Conservation (phyloP, 2,797 vertebrate genomes). For the Monodelphis domestica region DNA sequence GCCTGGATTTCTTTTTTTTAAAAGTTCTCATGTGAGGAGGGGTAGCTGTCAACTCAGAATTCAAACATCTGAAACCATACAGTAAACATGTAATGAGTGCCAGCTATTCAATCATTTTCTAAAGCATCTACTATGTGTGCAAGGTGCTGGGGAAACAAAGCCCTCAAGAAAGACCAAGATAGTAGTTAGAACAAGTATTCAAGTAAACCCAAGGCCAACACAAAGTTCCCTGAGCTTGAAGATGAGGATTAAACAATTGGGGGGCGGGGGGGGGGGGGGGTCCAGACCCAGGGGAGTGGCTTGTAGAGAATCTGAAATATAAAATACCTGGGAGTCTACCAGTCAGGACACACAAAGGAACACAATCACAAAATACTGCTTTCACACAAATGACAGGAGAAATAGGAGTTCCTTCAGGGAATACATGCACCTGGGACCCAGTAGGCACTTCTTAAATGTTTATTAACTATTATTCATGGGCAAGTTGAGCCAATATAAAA, state of each 20-base stretch:
- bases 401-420: background rate
- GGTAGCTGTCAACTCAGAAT: background rate
- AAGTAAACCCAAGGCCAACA: background rate
- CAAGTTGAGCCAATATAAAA: background rate
- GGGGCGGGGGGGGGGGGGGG: too few relatives aligned
- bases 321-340: too few relatives aligned
- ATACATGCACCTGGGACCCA: background rate
- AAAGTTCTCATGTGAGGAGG: background rate
- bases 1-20: background rate
- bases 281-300: background rate
- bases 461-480: background rate
- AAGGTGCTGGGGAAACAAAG: too few relatives aligned
- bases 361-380: background rate
- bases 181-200: background rate
- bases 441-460: background rate
- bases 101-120: background rate
- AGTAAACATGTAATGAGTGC: background rate
- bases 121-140: background rate
- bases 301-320: background rate
- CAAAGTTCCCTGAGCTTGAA: too few relatives aligned
- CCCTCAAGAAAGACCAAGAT: background rate
- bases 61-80: background rate
- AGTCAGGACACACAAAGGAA: background rate
- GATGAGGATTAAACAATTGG: too few relatives aligned
- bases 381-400: background rate